Conservation (phyloP, 2,888 invertebrate genomes). For the Onthophagus sagittarius region DNA sequence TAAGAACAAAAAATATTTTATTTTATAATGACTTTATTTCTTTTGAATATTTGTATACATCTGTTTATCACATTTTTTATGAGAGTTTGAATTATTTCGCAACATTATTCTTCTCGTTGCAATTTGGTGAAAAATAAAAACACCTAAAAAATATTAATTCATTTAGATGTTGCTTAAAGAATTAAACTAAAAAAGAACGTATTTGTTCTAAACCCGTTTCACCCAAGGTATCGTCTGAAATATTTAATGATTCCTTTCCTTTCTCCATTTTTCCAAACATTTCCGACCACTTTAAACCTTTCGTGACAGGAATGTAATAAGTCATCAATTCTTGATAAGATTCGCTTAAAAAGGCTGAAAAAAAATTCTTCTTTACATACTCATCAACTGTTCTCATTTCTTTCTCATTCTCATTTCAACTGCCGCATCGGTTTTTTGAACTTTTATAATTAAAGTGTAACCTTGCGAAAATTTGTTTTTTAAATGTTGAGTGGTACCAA, state of each 20-base stretch:
- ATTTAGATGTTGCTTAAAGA: background rate
- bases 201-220: conserved; percentile 79
- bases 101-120: background rate
- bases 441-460: conserved; percentile 47
- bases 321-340: conserved; percentile 69
- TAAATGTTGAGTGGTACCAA: conserved; percentile 77
- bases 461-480: conserved; percentile 75
- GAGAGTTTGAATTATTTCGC: background rate
- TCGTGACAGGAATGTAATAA: conserved; percentile 60
- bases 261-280: conserved; percentile 74
- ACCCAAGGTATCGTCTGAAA: conserved; percentile 76
- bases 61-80: no score
- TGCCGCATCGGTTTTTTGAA: conserved; percentile 35
- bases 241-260: conserved; percentile 46
- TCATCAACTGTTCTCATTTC: conserved; percentile 28
- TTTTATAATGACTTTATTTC: no score
- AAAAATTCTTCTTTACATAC: conserved; percentile 39
- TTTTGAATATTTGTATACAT: no score
- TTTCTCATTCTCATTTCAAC: conserved; percentile 18
- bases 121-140: conserved; percentile 5
- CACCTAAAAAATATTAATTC: background rate
- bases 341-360: conserved; percentile 53
- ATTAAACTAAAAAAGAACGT: background rate
- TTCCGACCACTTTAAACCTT: conserved; percentile 63
- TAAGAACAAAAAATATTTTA: no score